Base-by-base conservation (phyloP, 2,113 vertebrate species). In the Plecturocebus donacophilus region DNA sequence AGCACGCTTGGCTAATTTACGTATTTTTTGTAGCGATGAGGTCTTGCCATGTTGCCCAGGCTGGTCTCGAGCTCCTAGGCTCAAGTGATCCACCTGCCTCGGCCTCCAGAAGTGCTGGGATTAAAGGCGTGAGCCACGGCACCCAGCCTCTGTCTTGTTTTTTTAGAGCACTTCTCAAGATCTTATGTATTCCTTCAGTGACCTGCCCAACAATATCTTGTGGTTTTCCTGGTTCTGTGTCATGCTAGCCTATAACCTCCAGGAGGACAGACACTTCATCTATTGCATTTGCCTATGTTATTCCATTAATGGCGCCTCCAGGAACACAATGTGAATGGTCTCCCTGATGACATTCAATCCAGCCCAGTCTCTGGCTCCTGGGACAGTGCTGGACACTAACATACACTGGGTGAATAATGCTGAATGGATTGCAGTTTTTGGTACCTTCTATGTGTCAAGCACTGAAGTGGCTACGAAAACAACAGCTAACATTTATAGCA, bases 271-370 rank as follows among this genome's bases (percentile, higher is more conserved):
- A 32, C 10, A 30, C 8, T 12, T 56, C 16, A 14, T 25, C 47
- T 21, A 20, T 20, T 30, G 4, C 25, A 54, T 42, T 42, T 86
- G 25, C 61, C 20, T 4, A 7, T 10, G 35, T 17, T 66, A 71
- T n/a, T 68, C 27, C 32, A 64, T 56, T 19, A 27, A 35, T n/a
- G 56, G n/a, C 2, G 1, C 71, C 70, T 70, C 61, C 2, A 27
- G 71, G 85, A 35, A 12, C 19, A 42, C n/a, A 9, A 0, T 2
- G 38, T 8, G 30, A 38, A 56, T 0, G 21, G 38, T 8, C 45
- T 8, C 35, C 81, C 54, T n/a, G 32, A 16, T 17, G 7, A 40
- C 8, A 16, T 58, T 27, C 38, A 40, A 5, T 9, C 4, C 17
- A 8, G 8, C 10, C n/a, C 52, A 30, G 38, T 35, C 76, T 47